Evolutionary conservation across 2,797 vertebrate species (phyloP).

Genomic region (Pelochelys cantorii): DNA sequence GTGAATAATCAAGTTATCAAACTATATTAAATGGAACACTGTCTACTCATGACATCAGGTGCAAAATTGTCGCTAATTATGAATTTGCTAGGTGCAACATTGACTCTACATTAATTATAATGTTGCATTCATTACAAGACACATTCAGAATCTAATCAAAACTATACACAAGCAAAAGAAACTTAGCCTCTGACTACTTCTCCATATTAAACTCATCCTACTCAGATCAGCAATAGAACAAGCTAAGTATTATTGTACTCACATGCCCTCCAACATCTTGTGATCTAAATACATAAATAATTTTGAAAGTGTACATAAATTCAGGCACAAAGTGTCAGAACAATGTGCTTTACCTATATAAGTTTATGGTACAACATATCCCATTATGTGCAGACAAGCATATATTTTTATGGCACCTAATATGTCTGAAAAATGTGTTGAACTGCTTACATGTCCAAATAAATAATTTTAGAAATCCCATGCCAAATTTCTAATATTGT

Average conservation of each 20-base stretch:
- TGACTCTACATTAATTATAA: constrained; percentile 78
- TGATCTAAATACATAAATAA: not conserved
- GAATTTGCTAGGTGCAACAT: constrained; percentile 76
- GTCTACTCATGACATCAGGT: constrained; percentile 77
- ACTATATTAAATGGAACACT: constrained; percentile 75
- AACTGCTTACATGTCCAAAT: not conserved
- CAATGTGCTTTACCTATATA: not conserved
- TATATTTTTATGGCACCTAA: not conserved
- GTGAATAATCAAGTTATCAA: constrained; percentile 78
- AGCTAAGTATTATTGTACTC: not conserved
- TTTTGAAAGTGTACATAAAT: not conserved
- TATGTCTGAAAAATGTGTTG: not conserved
- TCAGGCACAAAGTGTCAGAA: not conserved
- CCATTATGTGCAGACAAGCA: not conserved
- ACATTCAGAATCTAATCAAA: constrained; percentile 36
- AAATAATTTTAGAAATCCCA: not conserved
- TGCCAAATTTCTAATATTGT: not conserved
- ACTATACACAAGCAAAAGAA: not conserved
- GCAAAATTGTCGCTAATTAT: constrained; percentile 80
- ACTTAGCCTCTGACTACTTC: not conserved
- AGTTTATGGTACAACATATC: not conserved
- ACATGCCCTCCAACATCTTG: not conserved
- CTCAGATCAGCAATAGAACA: constrained; percentile 9
- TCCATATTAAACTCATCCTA: constrained; percentile 33
- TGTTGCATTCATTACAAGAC: constrained; percentile 69